Conservation (phyloP, 2,797 vertebrate genomes). For the Otolemur crassicaudatus region DNA sequence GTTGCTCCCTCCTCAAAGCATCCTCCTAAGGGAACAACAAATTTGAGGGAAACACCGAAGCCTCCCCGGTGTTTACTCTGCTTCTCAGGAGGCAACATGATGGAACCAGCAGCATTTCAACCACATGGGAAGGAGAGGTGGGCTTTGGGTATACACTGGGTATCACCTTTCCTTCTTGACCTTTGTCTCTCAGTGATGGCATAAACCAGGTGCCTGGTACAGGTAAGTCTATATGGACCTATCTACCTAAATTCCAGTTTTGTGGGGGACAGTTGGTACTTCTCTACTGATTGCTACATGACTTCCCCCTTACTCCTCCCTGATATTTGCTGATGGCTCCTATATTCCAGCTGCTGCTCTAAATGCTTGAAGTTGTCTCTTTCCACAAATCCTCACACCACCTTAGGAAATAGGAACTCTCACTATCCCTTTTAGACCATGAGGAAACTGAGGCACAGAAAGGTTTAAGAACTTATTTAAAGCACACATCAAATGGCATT, state of each 20-base stretch:
- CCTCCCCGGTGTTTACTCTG: background rate
- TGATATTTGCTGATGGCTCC: fast-evolving
- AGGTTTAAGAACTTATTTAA: background rate
- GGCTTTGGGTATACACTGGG: background rate
- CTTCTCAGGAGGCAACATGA: background rate
- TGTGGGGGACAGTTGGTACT: background rate
- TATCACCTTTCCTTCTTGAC: background rate
- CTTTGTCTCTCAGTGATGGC: slow-evolving; percentile 42
- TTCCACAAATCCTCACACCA: background rate
- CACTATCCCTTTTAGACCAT: background rate
- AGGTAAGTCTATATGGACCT: background rate
- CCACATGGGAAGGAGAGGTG: background rate
- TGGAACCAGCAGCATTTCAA: background rate
- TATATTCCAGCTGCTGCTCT: background rate
- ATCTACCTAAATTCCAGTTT: background rate
- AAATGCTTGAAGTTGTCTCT: background rate
- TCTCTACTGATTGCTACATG: background rate
- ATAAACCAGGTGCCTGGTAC: slow-evolving; percentile 4
- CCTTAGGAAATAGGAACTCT: background rate
- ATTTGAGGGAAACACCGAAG: no score
- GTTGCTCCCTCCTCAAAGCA: background rate
- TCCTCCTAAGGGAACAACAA: fast-evolving
- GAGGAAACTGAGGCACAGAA: background rate
- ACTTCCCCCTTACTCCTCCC: background rate
- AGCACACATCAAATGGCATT: background rate